phyloP scores from a whole-genome alignment of 1,140 invertebrate genomes.

The Drosophila neocordata region DNA sequence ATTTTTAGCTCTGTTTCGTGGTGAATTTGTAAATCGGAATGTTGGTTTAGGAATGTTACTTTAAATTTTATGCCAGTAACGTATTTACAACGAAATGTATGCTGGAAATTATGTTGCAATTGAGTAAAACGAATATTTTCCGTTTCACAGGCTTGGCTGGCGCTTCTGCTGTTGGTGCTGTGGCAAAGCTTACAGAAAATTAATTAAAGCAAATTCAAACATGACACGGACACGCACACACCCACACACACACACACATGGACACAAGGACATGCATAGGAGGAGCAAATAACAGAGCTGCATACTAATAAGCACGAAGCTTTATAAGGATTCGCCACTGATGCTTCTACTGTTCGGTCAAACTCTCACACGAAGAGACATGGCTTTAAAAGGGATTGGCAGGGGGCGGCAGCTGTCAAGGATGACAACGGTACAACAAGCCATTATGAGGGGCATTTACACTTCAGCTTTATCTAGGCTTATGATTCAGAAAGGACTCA shows the following conservation, averaged over 20 bases:
- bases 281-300: constrained; percentile 40
- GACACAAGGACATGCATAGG: constrained; percentile 17
- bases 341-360: not conserved
- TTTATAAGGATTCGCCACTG: constrained; percentile 14
- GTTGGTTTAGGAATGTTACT: not conserved
- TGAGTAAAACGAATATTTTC: constrained; percentile 10
- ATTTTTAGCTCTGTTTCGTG: not conserved
- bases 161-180: constrained; percentile 20
- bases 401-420: constrained; percentile 42
- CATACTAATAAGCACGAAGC: constrained; percentile 48
- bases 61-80: not conserved
- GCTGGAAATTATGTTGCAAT: constrained; percentile 8
- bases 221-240: constrained; percentile 58
- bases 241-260: not conserved
- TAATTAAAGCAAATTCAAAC: constrained; percentile 74
- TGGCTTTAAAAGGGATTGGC: not conserved
- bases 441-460: constrained; percentile 75
- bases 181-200: constrained; percentile 36
- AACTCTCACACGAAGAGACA: not conserved
- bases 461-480: constrained; percentile 60
- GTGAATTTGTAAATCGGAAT: not conserved
- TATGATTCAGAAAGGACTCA: constrained; percentile 35
- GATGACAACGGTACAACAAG: constrained; percentile 70
- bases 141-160: not conserved
- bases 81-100: constrained; percentile 6